These are phyloP conservation scores for Diaprepes abbreviatus DNA, from an alignment of 2,888 invertebrate species.

Conservation along the genomic window DNA sequence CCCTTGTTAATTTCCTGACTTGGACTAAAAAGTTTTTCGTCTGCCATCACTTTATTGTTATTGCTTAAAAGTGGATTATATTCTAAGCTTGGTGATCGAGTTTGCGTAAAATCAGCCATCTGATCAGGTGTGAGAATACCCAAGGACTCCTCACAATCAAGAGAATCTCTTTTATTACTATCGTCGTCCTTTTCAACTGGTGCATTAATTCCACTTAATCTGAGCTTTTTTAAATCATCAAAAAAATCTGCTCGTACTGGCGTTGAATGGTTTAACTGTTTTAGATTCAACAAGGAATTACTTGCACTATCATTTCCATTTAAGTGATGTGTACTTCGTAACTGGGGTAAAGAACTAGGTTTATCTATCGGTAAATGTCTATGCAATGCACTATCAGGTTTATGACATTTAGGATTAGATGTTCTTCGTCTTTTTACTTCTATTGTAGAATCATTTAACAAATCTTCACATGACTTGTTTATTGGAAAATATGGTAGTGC, in stretches of 20 bases:
- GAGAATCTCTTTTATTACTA: slow-evolving; percentile 79
- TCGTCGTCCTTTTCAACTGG: slow-evolving; percentile 47
- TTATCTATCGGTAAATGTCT: slow-evolving; percentile 48
- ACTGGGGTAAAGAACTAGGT: slow-evolving; percentile 54
- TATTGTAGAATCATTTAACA: slow-evolving; percentile 49
- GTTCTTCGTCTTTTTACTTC: slow-evolving; percentile 55
- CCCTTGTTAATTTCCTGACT: background rate
- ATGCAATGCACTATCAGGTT: slow-evolving; percentile 40
- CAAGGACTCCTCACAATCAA: slow-evolving; percentile 78
- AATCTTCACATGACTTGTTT: slow-evolving; percentile 51
- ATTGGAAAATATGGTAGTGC: slow-evolving; percentile 22
- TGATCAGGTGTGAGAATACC: slow-evolving; percentile 92
- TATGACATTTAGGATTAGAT: slow-evolving; percentile 43
- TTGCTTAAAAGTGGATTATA: slow-evolving; percentile 35
- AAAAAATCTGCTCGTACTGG: slow-evolving; percentile 49
- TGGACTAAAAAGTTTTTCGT: slow-evolving; percentile 2
- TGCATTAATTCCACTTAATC: slow-evolving; percentile 31
- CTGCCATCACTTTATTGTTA: slow-evolving; percentile 35
- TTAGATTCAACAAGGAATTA: slow-evolving; percentile 22
- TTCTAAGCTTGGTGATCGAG: slow-evolving; percentile 51
- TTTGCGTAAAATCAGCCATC: slow-evolving; percentile 75
- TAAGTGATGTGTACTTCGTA: slow-evolving; percentile 40
- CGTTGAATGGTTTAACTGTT: slow-evolving; percentile 48
- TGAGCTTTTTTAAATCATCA: slow-evolving; percentile 47
- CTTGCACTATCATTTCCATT: slow-evolving; percentile 3